These are phyloP conservation scores for Thaumatotibia leucotreta DNA, from an alignment of 1,140 invertebrate genomes.

Conservation along the genomic window DNA sequence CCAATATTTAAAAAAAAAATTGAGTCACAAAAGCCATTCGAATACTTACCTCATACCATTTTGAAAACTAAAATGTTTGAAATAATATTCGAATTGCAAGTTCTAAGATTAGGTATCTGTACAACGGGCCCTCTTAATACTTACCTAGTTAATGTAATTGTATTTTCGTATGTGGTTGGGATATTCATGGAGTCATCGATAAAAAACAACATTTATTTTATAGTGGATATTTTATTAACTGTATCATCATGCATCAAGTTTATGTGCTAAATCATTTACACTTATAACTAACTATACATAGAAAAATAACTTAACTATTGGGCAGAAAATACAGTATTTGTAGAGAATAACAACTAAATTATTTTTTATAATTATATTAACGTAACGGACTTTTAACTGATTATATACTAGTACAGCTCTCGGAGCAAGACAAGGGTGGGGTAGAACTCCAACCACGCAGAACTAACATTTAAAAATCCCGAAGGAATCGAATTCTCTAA, in stretches of 20 bases:
- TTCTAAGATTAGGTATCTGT: too few relatives aligned
- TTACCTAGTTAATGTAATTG: too few relatives aligned
- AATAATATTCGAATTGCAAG: too few relatives aligned
- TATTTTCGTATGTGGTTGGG: not conserved
- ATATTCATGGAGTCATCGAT: constrained; percentile 11
- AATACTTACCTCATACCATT: too few relatives aligned
- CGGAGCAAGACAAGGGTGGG: not conserved
- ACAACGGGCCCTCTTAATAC: too few relatives aligned
- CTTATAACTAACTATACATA: constrained; percentile 77
- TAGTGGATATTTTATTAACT: constrained; percentile 76
- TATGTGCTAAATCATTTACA: constrained; percentile 76
- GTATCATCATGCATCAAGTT: constrained; percentile 76
- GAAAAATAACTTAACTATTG: constrained; percentile 75
- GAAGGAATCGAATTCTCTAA: not conserved
- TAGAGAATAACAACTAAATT: constrained; percentile 72
- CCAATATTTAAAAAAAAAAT: too few relatives aligned
- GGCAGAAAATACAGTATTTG: constrained; percentile 74
- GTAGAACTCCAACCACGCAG: not conserved
- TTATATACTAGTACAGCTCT: constrained; percentile 57
- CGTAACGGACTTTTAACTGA: constrained; percentile 65
- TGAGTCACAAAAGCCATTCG: too few relatives aligned
- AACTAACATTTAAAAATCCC: constrained; percentile 12
- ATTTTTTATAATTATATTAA: constrained; percentile 36
- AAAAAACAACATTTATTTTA: constrained; percentile 65
- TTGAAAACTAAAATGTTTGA: too few relatives aligned